phyloP scores from a whole-genome alignment of 2,888 invertebrate species.

The Apoda limacodes region DNA sequence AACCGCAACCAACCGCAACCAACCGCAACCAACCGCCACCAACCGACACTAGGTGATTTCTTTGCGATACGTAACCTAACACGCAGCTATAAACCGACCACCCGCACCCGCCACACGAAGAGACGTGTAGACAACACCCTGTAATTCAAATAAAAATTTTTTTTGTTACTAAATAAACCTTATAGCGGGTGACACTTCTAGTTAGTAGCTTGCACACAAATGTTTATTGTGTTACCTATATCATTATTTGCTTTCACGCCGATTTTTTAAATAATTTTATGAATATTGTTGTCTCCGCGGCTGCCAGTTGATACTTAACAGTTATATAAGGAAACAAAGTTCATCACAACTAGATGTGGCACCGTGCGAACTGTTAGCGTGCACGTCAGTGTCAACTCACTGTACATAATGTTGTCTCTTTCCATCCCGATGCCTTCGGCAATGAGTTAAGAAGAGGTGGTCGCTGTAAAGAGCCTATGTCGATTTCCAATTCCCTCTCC shows the following conservation, averaged over 20 bases:
- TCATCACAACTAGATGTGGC: constrained; percentile 66
- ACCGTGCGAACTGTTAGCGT: constrained; percentile 46
- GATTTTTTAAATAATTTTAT: too few relatives aligned
- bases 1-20: constrained; percentile 33
- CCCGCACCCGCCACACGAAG: too few relatives aligned
- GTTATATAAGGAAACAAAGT: constrained; percentile 54
- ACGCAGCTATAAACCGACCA: constrained; percentile 40
- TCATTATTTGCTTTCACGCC: too few relatives aligned
- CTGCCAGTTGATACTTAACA: constrained; percentile 42
- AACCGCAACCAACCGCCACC: constrained; percentile 47
- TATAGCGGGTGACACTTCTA: too few relatives aligned
- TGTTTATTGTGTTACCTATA: too few relatives aligned
- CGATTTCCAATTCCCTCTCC: constrained; percentile 27
- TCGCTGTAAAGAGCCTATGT: constrained; percentile 56
- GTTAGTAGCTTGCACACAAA: too few relatives aligned
- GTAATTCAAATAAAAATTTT: too few relatives aligned
- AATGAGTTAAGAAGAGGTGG: constrained; percentile 32
- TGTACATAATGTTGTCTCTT: constrained; percentile 19
- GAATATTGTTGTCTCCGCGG: constrained; percentile 13
- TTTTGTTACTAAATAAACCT: too few relatives aligned
- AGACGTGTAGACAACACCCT: constrained; percentile 40
- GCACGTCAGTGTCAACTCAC: constrained; percentile 33
- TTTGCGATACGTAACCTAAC: constrained; percentile 62
- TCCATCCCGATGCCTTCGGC: constrained; percentile 7
- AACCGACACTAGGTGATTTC: constrained; percentile 69